These are phyloP conservation scores for Alouatta palliata DNA, from an alignment of 2,113 vertebrate genomes.

Conservation along the genomic window DNA sequence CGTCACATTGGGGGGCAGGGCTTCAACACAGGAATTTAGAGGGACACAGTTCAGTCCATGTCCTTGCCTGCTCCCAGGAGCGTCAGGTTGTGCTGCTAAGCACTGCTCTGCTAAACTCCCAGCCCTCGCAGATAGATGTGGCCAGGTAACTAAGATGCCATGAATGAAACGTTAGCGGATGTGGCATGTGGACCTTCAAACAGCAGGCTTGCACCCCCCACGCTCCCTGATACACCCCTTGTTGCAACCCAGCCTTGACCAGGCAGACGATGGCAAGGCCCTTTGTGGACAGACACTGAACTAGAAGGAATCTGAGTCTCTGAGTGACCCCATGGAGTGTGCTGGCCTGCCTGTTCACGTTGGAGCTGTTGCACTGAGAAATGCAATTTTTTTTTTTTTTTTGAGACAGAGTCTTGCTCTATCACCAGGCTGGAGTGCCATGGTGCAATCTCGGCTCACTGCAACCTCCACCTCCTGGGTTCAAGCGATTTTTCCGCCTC, in stretches of 20 bases:
- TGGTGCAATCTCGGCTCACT: too few relatives aligned
- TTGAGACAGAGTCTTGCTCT: too few relatives aligned
- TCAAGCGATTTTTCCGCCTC: too few relatives aligned
- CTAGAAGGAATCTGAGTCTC: background rate
- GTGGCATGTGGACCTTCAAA: background rate
- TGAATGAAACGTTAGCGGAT: accelerated
- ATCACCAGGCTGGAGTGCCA: too few relatives aligned
- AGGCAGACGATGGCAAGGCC: background rate
- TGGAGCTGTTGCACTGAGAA: background rate
- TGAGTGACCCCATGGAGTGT: background rate
- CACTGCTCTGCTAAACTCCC: too few relatives aligned
- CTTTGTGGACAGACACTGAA: too few relatives aligned
- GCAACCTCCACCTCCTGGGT: too few relatives aligned
- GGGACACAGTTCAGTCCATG: background rate
- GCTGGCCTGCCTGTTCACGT: background rate
- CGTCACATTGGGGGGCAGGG: background rate
- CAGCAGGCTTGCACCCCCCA: accelerated
- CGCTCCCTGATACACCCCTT: background rate
- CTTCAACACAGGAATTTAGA: background rate
- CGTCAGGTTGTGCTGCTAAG: background rate
- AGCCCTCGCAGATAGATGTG: background rate
- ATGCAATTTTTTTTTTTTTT: background rate
- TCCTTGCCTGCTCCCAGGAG: background rate
- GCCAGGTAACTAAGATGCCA: background rate
- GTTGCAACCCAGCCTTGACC: background rate